These are phyloP conservation scores for Cichlasoma orientale DNA, from an alignment of 2,797 vertebrate species.

Conservation along the genomic window DNA sequence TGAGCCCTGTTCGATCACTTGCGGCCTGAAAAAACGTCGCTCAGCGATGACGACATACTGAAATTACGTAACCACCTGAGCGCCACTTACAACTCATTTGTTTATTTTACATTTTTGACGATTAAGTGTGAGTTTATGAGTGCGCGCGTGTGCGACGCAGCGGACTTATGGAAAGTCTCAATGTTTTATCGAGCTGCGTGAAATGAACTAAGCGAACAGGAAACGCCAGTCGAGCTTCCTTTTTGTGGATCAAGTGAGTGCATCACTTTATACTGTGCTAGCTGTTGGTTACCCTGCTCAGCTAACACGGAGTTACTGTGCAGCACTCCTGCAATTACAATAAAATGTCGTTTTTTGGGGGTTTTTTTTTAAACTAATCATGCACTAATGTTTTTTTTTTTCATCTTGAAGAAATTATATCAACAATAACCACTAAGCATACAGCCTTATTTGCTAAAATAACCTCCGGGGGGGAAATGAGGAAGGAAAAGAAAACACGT, in stretches of 20 bases:
- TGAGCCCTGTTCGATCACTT: neutral
- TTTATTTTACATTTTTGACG: conserved; percentile 60
- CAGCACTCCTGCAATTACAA: neutral
- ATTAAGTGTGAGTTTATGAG: neutral
- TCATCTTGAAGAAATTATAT: neutral
- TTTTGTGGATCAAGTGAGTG: conserved; percentile 28
- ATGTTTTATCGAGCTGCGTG: neutral
- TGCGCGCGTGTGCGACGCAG: too few relatives aligned
- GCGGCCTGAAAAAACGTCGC: conserved; percentile 49
- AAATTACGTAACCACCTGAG: conserved; percentile 34
- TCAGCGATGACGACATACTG: conserved; percentile 52
- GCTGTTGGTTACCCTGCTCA: conserved; percentile 23
- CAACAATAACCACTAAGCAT: neutral
- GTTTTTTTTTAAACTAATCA: neutral
- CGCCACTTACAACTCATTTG: conserved; percentile 58
- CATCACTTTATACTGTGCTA: conserved; percentile 13
- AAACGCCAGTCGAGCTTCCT: neutral
- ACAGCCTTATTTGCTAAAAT: neutral
- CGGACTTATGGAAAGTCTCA: neutral
- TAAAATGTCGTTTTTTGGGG: neutral
- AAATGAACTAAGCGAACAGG: neutral
- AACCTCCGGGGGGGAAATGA: neutral
- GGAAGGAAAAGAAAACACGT: neutral
- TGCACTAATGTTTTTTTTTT: neutral
- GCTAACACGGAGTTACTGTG: conserved; percentile 9